Evolutionary conservation across 2,113 vertebrate species (phyloP).

Genomic region (Eptesicus fuscus): DNA sequence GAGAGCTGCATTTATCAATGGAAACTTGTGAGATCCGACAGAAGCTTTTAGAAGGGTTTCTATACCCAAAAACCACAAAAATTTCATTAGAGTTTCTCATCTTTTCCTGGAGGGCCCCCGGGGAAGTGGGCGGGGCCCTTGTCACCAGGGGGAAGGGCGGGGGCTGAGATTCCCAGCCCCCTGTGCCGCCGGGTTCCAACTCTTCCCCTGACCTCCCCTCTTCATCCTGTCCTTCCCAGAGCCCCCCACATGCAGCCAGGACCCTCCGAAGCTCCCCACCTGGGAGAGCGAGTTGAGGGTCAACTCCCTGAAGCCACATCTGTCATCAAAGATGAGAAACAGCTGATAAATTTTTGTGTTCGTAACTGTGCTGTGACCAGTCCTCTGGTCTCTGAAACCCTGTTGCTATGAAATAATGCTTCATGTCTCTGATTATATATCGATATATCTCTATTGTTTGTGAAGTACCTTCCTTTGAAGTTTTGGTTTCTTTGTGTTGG

Average conservation of each 20-base stretch:
- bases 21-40: constrained; percentile 99
- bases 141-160: not conserved
- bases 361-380: constrained; percentile 98
- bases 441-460: constrained; percentile 87
- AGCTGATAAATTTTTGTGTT: constrained; percentile 99
- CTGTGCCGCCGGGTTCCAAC: not conserved
- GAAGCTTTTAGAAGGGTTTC: constrained; percentile 99
- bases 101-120: constrained; percentile 83
- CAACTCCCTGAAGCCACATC: constrained; percentile 57
- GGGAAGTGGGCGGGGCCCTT: not conserved
- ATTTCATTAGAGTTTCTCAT: constrained; percentile 99
- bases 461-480: constrained; percentile 94
- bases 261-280: not conserved
- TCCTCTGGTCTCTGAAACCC: constrained; percentile 97
- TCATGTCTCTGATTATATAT: constrained; percentile 87
- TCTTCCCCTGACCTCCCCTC: rapidly evolving
- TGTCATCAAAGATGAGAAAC: constrained; percentile 98
- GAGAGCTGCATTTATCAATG: constrained; percentile 99
- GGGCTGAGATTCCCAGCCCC: not conserved
- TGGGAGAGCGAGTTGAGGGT: not conserved
- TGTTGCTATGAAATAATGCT: constrained; percentile 99
- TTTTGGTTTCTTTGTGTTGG: constrained; percentile 76
- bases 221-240: not conserved
- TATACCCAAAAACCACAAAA: constrained; percentile 99
- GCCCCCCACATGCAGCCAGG: not conserved